Evolutionary conservation across 2,888 invertebrate species (phyloP).

Genomic region (Mongoloraphidia duomilia): DNA sequence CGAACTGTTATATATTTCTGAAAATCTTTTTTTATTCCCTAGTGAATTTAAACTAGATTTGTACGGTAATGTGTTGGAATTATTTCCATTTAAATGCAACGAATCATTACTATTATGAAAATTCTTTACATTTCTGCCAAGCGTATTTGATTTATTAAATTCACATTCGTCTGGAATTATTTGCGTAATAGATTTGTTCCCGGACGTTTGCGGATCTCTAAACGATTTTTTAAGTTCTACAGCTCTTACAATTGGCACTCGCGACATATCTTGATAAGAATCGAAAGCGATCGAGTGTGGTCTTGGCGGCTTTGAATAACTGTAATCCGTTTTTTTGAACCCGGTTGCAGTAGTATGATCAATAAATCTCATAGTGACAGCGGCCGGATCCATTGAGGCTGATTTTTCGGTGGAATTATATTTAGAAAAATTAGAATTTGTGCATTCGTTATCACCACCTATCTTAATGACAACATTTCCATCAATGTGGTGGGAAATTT

Average conservation of each 20-base stretch:
- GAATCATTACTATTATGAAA: conserved; percentile 1
- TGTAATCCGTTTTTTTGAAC: conserved; percentile 24
- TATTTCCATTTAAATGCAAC: background rate
- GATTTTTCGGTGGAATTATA: background rate
- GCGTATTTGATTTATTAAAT: background rate
- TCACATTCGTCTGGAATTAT: conserved; percentile 10
- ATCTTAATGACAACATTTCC: background rate
- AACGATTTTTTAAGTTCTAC: conserved; percentile 35
- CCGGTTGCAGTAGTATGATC: conserved; percentile 21
- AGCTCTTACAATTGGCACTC: conserved; percentile 33
- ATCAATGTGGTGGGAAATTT: background rate
- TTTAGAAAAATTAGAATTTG: background rate
- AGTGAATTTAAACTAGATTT: too few relatives aligned
- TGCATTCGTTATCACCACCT: background rate
- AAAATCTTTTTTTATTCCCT: too few relatives aligned
- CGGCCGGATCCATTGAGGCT: background rate
- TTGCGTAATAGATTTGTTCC: conserved; percentile 21
- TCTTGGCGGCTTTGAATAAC: conserved; percentile 16
- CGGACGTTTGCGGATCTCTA: conserved; percentile 12
- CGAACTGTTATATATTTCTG: too few relatives aligned
- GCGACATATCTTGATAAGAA: conserved; percentile 24
- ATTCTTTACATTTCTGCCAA: background rate
- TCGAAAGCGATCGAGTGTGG: conserved; percentile 27
- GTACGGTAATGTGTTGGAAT: too few relatives aligned
- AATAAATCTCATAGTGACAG: conserved; percentile 14